Evolutionary conservation across 2,888 invertebrate genomes (phyloP).

Genomic region (Sminthurinus aureus): DNA sequence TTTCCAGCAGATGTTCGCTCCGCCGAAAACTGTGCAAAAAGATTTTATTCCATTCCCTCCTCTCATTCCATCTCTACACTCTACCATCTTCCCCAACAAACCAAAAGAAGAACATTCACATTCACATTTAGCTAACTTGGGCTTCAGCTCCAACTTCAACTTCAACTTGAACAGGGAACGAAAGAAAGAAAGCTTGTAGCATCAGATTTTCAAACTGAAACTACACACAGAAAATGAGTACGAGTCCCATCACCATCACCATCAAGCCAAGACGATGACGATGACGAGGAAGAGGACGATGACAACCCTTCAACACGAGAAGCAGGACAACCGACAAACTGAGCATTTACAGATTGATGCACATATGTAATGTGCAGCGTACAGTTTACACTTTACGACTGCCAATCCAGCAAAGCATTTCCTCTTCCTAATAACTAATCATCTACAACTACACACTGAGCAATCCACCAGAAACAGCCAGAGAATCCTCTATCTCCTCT

Average conservation of each 20-base stretch:
- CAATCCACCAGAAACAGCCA: no score
- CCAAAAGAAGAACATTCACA: no score
- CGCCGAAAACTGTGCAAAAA: conserved; percentile 40
- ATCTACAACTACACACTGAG: background rate
- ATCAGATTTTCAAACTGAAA: conserved; percentile 25
- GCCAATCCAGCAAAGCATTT: background rate
- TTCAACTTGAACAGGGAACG: background rate
- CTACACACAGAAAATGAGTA: conserved; percentile 3
- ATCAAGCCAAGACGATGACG: background rate
- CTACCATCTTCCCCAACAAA: no score
- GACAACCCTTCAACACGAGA: background rate
- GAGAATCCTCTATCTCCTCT: no score
- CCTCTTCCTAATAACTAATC: conserved; percentile 33
- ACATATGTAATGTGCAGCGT: background rate
- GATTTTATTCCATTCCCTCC: conserved; percentile 39
- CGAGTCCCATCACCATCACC: conserved; percentile 35
- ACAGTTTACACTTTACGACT: no score
- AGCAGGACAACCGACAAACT: background rate
- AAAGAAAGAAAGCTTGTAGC: background rate
- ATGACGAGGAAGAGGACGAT: background rate
- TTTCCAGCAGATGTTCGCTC: conserved; percentile 48
- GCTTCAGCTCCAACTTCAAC: background rate
- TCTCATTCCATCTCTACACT: no score
- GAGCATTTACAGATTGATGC: background rate
- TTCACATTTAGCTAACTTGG: background rate